These are phyloP conservation scores for Simalia tracyae DNA, from an alignment of 2,797 vertebrate species.

Conservation along the genomic window DNA sequence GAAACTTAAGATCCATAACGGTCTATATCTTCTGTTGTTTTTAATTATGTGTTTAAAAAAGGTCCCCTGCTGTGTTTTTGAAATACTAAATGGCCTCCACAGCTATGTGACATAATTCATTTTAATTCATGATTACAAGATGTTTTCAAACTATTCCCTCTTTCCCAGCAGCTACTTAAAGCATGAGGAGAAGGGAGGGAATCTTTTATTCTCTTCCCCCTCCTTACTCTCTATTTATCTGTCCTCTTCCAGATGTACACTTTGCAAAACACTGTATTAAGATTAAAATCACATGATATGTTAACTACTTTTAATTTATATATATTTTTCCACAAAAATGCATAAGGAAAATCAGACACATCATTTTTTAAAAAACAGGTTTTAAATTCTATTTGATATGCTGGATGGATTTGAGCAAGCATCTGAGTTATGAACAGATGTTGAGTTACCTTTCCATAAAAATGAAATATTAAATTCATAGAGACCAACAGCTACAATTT, in stretches of 20 bases:
- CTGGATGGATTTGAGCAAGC: background rate
- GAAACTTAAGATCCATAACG: slow-evolving; percentile 68
- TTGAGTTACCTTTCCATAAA: background rate
- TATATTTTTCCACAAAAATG: slow-evolving; percentile 19
- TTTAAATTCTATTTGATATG: slow-evolving; percentile 9
- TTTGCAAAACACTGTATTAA: slow-evolving; percentile 39
- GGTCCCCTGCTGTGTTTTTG: slow-evolving; percentile 72
- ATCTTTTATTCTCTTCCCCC: slow-evolving; percentile 12
- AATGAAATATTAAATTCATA: slow-evolving; percentile 9
- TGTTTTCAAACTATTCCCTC: slow-evolving; percentile 63
- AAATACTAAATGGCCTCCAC: slow-evolving; percentile 73
- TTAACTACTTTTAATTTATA: slow-evolving; percentile 7
- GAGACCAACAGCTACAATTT: rapidly evolving
- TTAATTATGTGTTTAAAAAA: slow-evolving; percentile 77
- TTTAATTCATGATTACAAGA: slow-evolving; percentile 73
- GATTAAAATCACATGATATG: slow-evolving; percentile 31
- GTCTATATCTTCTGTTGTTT: slow-evolving; percentile 71
- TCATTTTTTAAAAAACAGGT: background rate
- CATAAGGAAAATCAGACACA: slow-evolving; percentile 8
- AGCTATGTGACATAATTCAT: slow-evolving; percentile 72
- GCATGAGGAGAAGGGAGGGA: background rate
- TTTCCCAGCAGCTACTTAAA: slow-evolving; percentile 62
- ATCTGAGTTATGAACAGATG: background rate
- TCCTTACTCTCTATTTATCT: slow-evolving; percentile 37
- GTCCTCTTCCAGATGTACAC: slow-evolving; percentile 33